A percentile compares a stretch with the other conserved stretches of the same genome.
Evolutionary conservation across 2,888 invertebrate species (phyloP).

Genomic region (Drosophila mettleri): DNA sequence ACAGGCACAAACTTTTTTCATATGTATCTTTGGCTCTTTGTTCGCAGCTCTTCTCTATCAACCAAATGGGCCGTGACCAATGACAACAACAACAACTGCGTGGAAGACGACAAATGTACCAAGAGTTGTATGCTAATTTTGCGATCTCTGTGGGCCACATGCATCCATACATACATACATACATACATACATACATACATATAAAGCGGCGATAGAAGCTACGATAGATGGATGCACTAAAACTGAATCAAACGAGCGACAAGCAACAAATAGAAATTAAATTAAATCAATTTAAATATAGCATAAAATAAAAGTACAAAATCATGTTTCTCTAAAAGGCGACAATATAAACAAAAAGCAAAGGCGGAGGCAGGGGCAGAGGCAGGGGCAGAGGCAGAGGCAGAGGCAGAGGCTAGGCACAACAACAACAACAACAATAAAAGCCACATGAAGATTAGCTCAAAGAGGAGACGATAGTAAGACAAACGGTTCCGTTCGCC

Average conservation of each 20-base stretch:
- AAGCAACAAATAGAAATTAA: conserved; percentile 58
- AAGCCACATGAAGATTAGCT: conserved; percentile 12
- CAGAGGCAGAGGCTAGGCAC: not conserved
- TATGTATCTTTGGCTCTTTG: conserved; percentile 21
- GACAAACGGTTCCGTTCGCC: conserved; percentile 6
- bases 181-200: conserved; percentile 15
- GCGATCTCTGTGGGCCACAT: conserved; percentile 22
- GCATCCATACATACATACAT: conserved; percentile 7
- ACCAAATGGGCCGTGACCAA: conserved; percentile 54
- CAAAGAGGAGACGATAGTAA: conserved; percentile 10
- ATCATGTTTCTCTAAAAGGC: conserved; percentile 70
- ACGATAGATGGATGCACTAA: conserved; percentile 24
- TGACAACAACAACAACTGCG: conserved; percentile 21
- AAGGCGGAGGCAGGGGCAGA: not conserved
- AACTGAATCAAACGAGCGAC: conserved; percentile 36
- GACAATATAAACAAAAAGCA: conserved; percentile 23
- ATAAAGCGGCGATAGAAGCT: conserved; percentile 21
- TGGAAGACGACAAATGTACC: conserved; percentile 39
- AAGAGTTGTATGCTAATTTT: conserved; percentile 65
- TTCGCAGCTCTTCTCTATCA: conserved; percentile 37
- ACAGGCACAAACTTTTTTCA: conserved; percentile 3
- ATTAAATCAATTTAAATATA: conserved; percentile 72
- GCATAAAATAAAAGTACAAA: conserved; percentile 73
- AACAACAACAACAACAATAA: conserved; percentile 5
- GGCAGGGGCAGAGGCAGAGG: not conserved